Evolutionary conservation across 2,888 invertebrate genomes (phyloP).

Genomic region (Ceriagrion tenellum): DNA sequence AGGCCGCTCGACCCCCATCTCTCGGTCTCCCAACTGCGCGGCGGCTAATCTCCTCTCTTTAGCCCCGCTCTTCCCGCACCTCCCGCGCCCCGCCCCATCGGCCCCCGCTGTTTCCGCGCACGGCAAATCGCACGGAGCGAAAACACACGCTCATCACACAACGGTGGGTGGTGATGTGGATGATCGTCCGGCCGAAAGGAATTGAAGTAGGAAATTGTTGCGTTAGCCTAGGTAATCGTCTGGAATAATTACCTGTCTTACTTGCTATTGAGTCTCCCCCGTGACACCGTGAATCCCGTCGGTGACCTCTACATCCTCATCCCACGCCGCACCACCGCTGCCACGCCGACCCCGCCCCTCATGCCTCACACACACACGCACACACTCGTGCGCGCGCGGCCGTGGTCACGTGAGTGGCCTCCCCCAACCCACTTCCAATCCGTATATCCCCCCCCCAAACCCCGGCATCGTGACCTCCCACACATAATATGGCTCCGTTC

Average conservation of each 20-base stretch:
- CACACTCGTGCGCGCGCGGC: no score
- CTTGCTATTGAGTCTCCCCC: neutral
- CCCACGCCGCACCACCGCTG: neutral
- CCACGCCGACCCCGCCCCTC: no score
- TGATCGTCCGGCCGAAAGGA: conserved; percentile 10
- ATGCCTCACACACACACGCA: no score
- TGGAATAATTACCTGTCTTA: conserved; percentile 40
- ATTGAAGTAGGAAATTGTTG: conserved; percentile 30
- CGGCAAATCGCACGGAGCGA: neutral
- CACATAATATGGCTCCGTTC: neutral
- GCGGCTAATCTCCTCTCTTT: no score
- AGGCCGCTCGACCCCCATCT: neutral
- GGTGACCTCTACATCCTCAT: neutral
- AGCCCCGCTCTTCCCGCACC: neutral
- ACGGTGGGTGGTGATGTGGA: neutral
- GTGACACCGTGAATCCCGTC: neutral
- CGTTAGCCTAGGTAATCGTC: conserved; percentile 19
- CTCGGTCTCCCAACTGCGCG: no score
- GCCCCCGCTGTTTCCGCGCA: neutral
- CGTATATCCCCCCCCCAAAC: neutral
- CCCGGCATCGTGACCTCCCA: neutral
- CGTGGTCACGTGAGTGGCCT: no score
- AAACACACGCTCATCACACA: neutral
- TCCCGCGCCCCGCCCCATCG: neutral
- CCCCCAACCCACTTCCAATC: neutral